Conservation (phyloP, 2,888 invertebrate species). For the Philaethria dido region DNA sequence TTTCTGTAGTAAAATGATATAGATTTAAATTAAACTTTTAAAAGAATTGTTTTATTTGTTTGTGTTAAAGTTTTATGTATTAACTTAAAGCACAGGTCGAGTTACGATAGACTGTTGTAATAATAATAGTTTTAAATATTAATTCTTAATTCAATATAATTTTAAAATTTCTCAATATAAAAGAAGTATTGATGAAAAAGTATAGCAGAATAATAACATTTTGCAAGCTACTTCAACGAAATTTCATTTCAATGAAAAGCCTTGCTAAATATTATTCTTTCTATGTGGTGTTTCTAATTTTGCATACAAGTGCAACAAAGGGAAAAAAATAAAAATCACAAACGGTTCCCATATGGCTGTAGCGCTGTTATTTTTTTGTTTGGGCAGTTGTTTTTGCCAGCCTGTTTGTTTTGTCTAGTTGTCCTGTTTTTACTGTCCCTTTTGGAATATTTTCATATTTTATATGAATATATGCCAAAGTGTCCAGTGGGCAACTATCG, state of each 20-base stretch:
- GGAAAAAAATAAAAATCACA: slow-evolving; percentile 32
- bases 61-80: background rate
- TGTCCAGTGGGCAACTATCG: background rate
- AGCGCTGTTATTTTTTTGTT: slow-evolving; percentile 35
- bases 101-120: no score
- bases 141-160: no score
- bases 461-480: background rate
- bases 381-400: slow-evolving; percentile 34
- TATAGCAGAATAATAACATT: background rate
- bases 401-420: slow-evolving; percentile 34
- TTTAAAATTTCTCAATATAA: no score
- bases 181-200: background rate
- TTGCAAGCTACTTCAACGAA: background rate
- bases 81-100: background rate
- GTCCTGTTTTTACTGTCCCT: slow-evolving; percentile 21
- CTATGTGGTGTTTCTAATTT: slow-evolving; percentile 35
- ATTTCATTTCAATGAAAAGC: background rate
- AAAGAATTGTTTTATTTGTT: background rate
- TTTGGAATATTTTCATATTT: slow-evolving; percentile 5
- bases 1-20: slow-evolving; percentile 34
- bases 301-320: slow-evolving; percentile 32
- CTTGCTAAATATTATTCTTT: slow-evolving; percentile 34
- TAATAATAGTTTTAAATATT: no score
- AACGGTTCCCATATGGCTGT: slow-evolving; percentile 38
- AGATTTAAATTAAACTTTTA: background rate